phyloP scores from a whole-genome alignment of 37 sponge, comb jelly and placozoan species.

The Beroe ovata region DNA sequence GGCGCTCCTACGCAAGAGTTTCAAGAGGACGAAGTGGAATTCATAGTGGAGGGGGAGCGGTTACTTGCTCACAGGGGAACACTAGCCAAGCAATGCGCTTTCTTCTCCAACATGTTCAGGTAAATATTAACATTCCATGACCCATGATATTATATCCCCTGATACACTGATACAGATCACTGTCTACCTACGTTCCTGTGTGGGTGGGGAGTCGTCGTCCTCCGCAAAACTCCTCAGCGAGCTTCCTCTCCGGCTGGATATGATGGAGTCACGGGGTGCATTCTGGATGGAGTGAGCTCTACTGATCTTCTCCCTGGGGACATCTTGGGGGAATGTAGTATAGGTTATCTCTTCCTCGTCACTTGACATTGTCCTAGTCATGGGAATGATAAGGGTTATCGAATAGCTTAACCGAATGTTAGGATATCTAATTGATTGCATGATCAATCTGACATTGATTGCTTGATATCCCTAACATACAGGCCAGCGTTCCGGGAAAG shows the following conservation, averaged over 20 bases:
- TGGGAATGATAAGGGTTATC: too few species aligned
- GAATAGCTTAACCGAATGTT: too few species aligned
- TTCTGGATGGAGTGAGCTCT: neutral
- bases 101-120: constrained; percentile 67
- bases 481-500: constrained; percentile 61
- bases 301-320: neutral
- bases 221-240: neutral
- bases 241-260: neutral
- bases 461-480: too few species aligned
- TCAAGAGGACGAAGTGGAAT: constrained; percentile 33
- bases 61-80: neutral
- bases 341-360: too few species aligned
- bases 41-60: constrained; percentile 53
- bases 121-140: too few species aligned
- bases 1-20: too few species aligned
- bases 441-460: too few species aligned
- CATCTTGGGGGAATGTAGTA: too few species aligned
- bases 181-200: neutral
- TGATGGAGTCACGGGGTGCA: neutral
- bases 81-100: constrained; percentile 20
- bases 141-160: too few species aligned
- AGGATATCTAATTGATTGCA: too few species aligned
- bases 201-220: neutral
- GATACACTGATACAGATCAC: too few species aligned
- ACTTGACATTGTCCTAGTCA: too few species aligned